A percentile compares a stretch with the other conserved stretches of the same genome.
Evolutionary conservation across 1,140 invertebrate species (phyloP).

Genomic region (Druon quercuslanigerum): DNA sequence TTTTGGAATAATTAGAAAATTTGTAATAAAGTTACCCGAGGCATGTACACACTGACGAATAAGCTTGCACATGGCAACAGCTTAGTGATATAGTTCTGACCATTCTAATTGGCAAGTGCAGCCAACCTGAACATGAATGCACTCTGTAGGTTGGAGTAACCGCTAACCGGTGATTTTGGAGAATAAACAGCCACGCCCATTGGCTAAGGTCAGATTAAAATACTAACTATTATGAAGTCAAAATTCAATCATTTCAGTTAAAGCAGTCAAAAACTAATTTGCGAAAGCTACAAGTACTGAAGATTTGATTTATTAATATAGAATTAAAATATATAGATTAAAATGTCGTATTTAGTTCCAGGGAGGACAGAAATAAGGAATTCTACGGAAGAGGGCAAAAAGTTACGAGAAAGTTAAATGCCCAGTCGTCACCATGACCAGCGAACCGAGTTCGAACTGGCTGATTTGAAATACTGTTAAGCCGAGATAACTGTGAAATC

Average conservation of each 20-base stretch:
- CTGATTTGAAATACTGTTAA: background rate
- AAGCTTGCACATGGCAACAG: background rate
- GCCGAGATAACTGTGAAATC: background rate
- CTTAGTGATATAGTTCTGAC: background rate
- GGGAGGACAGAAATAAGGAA: no score
- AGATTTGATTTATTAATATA: no score
- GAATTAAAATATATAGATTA: no score
- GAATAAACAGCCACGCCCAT: constrained; percentile 16
- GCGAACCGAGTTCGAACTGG: no score
- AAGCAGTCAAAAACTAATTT: no score
- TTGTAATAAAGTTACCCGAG: background rate
- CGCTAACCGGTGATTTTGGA: constrained; percentile 4
- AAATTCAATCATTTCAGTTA: background rate
- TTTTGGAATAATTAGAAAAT: constrained; percentile 11
- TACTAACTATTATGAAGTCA: background rate
- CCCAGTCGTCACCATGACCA: no score
- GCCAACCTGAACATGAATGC: constrained; percentile 29
- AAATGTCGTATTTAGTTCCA: no score
- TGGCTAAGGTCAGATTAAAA: constrained; percentile 20
- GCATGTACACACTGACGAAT: background rate
- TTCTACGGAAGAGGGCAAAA: no score
- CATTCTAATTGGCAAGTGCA: constrained; percentile 36
- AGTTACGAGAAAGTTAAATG: background rate
- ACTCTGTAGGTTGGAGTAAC: background rate
- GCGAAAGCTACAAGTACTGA: no score